phyloP scores from a whole-genome alignment of 2,113 vertebrate genomes.

The Taurulus bubalis region DNA sequence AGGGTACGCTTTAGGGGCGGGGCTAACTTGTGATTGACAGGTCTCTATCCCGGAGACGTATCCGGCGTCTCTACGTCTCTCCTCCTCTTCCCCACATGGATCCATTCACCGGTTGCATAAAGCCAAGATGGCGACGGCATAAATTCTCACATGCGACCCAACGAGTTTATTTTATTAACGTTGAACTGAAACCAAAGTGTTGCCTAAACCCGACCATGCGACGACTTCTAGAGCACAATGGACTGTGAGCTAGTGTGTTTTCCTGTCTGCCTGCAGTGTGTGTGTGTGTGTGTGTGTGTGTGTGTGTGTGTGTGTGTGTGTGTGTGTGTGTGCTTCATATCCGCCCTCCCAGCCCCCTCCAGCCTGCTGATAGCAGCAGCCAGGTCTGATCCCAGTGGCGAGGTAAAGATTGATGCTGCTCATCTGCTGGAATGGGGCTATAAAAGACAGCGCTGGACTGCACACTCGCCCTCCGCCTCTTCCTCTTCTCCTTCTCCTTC shows the following conservation, averaged over 20 bases:
- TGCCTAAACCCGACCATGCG: too few relatives aligned
- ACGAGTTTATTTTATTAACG: too few relatives aligned
- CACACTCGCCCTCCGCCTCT: slow-evolving; percentile 50
- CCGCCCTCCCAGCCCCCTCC: slow-evolving; percentile 26
- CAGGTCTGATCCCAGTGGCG: slow-evolving; percentile 60
- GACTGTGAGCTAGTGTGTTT: slow-evolving; percentile 14
- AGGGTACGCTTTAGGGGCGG: too few relatives aligned
- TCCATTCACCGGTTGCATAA: too few relatives aligned
- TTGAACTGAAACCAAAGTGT: neutral
- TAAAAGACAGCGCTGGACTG: slow-evolving; percentile 71
- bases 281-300: slow-evolving; percentile 2
- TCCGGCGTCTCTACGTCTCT: too few relatives aligned
- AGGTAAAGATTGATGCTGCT: slow-evolving; percentile 78
- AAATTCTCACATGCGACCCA: too few relatives aligned
- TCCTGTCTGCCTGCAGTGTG: slow-evolving; percentile 15
- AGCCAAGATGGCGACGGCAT: too few relatives aligned
- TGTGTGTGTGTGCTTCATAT: slow-evolving; percentile 15
- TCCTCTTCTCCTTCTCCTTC: slow-evolving; percentile 4
- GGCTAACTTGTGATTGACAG: too few relatives aligned
- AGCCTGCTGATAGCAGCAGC: slow-evolving; percentile 54
- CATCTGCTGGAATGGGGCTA: slow-evolving; percentile 76
- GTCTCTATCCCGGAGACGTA: too few relatives aligned
- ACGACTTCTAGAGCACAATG: neutral
- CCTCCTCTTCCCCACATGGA: too few relatives aligned
- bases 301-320: slow-evolving; percentile 13